Evolutionary conservation across 35 echinoderm and acorn worm genomes (phyloP).

Genomic region (Heliocidaris tuberculata): DNA sequence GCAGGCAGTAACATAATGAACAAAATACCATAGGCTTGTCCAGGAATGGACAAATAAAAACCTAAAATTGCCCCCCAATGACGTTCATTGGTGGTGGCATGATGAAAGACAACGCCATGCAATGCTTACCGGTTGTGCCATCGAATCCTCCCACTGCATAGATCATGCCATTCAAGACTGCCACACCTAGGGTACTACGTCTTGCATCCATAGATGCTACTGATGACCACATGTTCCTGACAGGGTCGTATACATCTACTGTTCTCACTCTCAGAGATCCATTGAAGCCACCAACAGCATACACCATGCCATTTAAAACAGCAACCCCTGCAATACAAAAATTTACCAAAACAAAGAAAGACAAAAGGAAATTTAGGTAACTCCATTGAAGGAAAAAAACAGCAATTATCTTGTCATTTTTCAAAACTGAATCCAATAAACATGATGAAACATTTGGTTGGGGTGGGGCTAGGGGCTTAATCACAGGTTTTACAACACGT

Average conservation of each 20-base stretch:
- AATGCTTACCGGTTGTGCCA: slow-evolving; percentile 82
- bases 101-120: not conserved
- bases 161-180: slow-evolving; percentile 86
- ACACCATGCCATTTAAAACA: slow-evolving; percentile 82
- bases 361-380: not conserved
- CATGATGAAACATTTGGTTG: no score
- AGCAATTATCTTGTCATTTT: not conserved
- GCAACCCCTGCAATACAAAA: slow-evolving; percentile 69
- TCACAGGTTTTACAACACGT: no score
- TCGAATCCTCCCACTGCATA: slow-evolving; percentile 98
- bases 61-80: no score
- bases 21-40: no score
- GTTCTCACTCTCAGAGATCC: slow-evolving; percentile 93
- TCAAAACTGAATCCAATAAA: not conserved
- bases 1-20: no score
- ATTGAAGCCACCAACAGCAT: slow-evolving; percentile 98
- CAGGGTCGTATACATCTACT: slow-evolving; percentile 92
- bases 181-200: slow-evolving; percentile 93
- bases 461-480: no score
- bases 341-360: slow-evolving; percentile 11
- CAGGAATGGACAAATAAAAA: no score
- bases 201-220: slow-evolving; percentile 97
- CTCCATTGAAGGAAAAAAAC: not conserved
- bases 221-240: slow-evolving; percentile 87
- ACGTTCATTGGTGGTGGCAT: no score